Percentiles rank a stretch among this genome's conserved stretches.
These are phyloP conservation scores for Leptatherina wallacei DNA, from an alignment of 2,797 vertebrate genomes.

Conservation along the genomic window DNA sequence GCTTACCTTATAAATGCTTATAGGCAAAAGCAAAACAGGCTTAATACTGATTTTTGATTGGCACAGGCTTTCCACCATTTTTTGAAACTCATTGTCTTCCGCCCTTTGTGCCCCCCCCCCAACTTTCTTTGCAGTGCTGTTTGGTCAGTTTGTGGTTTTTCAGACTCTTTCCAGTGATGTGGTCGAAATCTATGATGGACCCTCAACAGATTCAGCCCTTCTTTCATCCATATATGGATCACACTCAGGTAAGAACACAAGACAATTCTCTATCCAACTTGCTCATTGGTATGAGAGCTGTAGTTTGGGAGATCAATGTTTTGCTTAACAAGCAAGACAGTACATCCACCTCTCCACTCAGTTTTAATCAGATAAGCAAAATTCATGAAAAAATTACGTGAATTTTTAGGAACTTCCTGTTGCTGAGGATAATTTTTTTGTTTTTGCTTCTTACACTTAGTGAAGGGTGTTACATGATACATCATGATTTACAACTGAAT, in stretches of 20 bases:
- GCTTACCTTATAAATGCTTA: neutral
- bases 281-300: neutral
- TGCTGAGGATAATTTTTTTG: neutral
- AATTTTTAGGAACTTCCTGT: neutral
- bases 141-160: constrained; percentile 98
- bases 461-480: constrained; percentile 32
- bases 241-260: constrained; percentile 89
- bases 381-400: constrained; percentile 5
- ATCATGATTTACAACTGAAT: constrained; percentile 34
- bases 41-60: neutral
- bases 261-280: neutral
- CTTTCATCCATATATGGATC: constrained; percentile 95
- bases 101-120: neutral
- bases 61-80: neutral
- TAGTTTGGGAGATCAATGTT: constrained; percentile 1
- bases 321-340: neutral
- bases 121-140: constrained; percentile 86
- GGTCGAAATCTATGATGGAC: constrained; percentile 94
- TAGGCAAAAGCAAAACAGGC: neutral
- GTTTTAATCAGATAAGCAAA: constrained; percentile 14
- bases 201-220: constrained; percentile 89
- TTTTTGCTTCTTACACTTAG: constrained; percentile 11
- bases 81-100: neutral
- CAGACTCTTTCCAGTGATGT: constrained; percentile 93
- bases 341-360: constrained; percentile 11